Conservation (phyloP, 2,797 vertebrate species). For the Paratrypauchen microcephalus region DNA sequence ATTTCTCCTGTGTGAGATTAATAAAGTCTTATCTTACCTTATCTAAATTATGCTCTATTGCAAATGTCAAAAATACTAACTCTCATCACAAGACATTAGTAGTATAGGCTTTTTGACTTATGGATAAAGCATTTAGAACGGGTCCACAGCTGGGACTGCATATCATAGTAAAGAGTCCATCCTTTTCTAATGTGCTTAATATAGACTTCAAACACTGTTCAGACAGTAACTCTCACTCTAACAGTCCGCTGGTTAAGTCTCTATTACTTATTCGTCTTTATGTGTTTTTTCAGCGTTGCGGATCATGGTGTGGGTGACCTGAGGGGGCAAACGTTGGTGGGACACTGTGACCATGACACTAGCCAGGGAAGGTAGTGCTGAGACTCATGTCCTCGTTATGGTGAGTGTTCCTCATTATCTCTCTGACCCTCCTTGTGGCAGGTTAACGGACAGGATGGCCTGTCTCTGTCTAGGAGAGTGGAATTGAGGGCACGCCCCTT, state of each 20-base stretch:
- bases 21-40: too few relatives aligned
- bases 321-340: slow-evolving; percentile 4
- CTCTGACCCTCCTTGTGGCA: slow-evolving; percentile 20
- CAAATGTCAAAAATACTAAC: too few relatives aligned
- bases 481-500: slow-evolving; percentile 48
- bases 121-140: neutral
- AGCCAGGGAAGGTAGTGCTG: neutral
- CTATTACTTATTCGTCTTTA: neutral
- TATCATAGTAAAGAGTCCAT: neutral
- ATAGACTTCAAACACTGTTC: neutral
- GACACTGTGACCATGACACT: neutral
- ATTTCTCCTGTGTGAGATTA: too few relatives aligned
- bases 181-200: neutral
- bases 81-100: too few relatives aligned
- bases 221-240: neutral
- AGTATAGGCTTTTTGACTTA: too few relatives aligned
- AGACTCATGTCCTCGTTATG: slow-evolving; percentile 23
- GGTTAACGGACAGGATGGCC: slow-evolving; percentile 25
- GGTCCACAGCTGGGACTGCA: neutral
- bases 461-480: slow-evolving; percentile 16
- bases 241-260: neutral
- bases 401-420: slow-evolving; percentile 24
- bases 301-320: neutral
- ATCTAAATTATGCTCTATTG: too few relatives aligned
- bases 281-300: neutral